Base-by-base conservation (phyloP, 2,888 invertebrate species). In the Zygothrica quintamaculata region DNA sequence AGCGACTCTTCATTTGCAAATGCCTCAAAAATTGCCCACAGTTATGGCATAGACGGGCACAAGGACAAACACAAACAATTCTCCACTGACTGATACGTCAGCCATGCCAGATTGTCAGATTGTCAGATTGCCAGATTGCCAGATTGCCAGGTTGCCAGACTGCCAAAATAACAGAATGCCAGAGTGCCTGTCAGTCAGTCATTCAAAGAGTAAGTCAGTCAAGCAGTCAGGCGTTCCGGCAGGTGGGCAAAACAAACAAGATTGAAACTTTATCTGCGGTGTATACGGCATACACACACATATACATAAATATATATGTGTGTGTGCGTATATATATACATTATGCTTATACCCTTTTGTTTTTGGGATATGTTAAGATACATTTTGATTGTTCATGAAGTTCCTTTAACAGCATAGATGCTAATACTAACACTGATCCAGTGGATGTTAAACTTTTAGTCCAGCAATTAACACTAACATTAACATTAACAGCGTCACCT, bases 21-120 rank as follows among this genome's bases (percentile, higher is more conserved):
- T 73, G 66, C 81, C 81, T 84, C 84, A 81, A 79, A 82, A 84
- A 82, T 84, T 77, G 79, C 79, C 84, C 79, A 77, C 81, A 81
- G 69, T 70, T 76, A 74, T 81, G 82, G 33, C 57, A 51, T 55
- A 60, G 64, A 29, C 58, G 43, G 42, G 47, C 43, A n/a, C 37
- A 31, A 15, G 16, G 48, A 42, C 18, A 26, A 39, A 37, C 37
- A 29, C 33, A 37, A 9, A 43, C 22, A 12, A 12, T 33, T 16
- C 18, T 34, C 26, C 47, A 40, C 56, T 16, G 48, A 16, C 29
- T 29, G 29, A 29, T 29, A n/a, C 18, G 18, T 22, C 18, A 22
- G 18, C 18, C 18, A 22, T n/a, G n/a, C n/a, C n/a, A n/a, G n/a
- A n/a, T n/a, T n/a, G 18, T 22, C 7, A n/a, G 13, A 15, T 1